Evolutionary conservation across 1,140 invertebrate genomes (phyloP), one percentile per base, ranked within the genome.

Genomic region (Cotesia vestalis): DNA sequence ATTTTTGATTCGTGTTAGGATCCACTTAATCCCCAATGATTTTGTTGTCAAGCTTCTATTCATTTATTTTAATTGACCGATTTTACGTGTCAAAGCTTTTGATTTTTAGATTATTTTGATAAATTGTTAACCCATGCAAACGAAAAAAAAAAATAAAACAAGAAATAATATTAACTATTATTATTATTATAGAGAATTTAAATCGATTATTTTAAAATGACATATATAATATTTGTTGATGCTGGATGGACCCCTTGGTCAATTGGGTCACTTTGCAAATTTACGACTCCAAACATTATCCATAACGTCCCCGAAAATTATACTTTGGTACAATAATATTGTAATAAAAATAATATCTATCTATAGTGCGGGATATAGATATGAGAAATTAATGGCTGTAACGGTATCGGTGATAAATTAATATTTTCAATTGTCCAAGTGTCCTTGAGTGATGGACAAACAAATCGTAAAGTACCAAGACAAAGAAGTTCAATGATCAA

Each of bases 381-480:
- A 78, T 78, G 73, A 72, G 55, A 75, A 74, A 53, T 74, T 66
- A 68, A 75, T 71, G 68, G 36, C 63, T 63, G 71, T 73, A 76
- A 75, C 63, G 64, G 69, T 57, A 77, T 74, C 62, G 62, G 70
- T 73, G 78, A 85, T 84, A 85, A 85, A 84, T 83, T 81, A 77
- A 78, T 81, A 81, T 81, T 81, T 81, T 73, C 80, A 73, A 81
- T 81, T 82, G 79, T 81, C 66, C 71, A 27, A 38, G 72, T 75
- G 75, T 75, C 77, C 70, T 69, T 76, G 75, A 75, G 75, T 76
- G 59, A 66, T 72, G 34, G 64, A 63, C 76, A 80, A 87, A 86
- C 85, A 87, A 87, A 86, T 85, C 85, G 85, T 86, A 86, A 86
- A 86, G 79, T 72, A 77, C 57, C 75, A 60, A 66, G 73, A 69